Conservation (phyloP, 2,797 vertebrate species). For the Tragopan temminckii region DNA sequence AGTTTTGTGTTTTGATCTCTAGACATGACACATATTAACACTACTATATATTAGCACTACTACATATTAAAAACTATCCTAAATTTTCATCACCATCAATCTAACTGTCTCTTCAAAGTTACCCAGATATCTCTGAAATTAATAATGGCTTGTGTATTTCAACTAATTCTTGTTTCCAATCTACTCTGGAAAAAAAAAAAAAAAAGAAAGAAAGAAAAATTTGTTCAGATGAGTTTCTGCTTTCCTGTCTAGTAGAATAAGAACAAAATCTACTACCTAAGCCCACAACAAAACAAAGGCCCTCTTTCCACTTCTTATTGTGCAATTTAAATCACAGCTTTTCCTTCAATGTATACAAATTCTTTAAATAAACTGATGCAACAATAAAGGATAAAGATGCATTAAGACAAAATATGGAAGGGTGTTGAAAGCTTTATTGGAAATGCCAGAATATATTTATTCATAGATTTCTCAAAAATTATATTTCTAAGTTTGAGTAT, state of each 20-base stretch:
- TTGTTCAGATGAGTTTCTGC: neutral
- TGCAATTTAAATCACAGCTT: neutral
- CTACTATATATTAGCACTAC: neutral
- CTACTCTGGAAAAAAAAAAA: neutral
- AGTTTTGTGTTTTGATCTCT: neutral
- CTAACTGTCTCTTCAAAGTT: neutral
- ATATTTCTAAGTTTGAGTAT: neutral
- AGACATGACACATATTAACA: neutral
- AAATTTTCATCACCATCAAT: neutral
- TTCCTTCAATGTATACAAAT: neutral
- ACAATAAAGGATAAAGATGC: neutral
- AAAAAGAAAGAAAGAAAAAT: accelerated
- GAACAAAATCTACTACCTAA: neutral
- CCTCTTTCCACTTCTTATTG: neutral
- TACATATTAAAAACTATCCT: neutral
- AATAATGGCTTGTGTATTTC: neutral
- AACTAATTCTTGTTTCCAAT: neutral
- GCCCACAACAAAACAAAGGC: neutral
- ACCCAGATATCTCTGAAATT: neutral
- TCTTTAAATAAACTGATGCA: neutral
- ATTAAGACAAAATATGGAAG: conserved; percentile 11
- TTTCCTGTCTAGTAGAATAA: neutral
- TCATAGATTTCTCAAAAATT: conserved; percentile 1
- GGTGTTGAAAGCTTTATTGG: neutral
- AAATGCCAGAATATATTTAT: conserved; percentile 40